A percentile compares a stretch with the other conserved stretches of the same genome.
phyloP scores from a whole-genome alignment of 2,113 vertebrate genomes.

The Leucopsar rothschildi region DNA sequence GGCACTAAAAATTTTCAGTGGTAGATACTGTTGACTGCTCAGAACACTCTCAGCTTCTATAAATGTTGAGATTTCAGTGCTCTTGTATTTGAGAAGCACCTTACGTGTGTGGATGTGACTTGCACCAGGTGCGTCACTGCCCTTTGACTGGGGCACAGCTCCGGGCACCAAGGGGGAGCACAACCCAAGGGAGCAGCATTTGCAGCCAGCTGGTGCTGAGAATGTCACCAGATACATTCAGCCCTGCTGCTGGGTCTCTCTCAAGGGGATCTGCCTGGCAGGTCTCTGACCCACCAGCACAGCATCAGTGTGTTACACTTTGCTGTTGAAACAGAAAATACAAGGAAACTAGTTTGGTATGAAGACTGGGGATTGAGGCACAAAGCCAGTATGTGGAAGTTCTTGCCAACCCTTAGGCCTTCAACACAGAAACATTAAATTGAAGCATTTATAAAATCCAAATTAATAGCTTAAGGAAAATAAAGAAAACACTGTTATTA shows the following conservation, averaged over 20 bases:
- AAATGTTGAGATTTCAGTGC: background rate
- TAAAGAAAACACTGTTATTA: background rate
- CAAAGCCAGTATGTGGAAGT: background rate
- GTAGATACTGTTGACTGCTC: background rate
- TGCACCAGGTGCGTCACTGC: background rate
- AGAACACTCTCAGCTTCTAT: background rate
- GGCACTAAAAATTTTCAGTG: background rate
- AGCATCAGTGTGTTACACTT: background rate
- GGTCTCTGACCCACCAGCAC: background rate
- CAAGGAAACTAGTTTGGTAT: background rate
- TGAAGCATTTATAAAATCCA: background rate
- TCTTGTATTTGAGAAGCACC: fast-evolving
- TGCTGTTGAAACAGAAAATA: background rate
- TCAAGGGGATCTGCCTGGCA: background rate
- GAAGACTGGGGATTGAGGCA: background rate
- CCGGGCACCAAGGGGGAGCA: fast-evolving
- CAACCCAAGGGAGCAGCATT: background rate
- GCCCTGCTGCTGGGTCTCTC: background rate
- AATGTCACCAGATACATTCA: background rate
- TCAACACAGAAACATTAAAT: background rate
- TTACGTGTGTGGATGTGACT: fast-evolving
- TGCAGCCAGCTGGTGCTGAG: background rate
- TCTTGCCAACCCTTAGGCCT: background rate
- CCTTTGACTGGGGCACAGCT: background rate
- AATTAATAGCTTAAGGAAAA: background rate